These are phyloP conservation scores for Phalacrocorax carbo DNA, from an alignment of 2,113 vertebrate species.

Conservation along the genomic window DNA sequence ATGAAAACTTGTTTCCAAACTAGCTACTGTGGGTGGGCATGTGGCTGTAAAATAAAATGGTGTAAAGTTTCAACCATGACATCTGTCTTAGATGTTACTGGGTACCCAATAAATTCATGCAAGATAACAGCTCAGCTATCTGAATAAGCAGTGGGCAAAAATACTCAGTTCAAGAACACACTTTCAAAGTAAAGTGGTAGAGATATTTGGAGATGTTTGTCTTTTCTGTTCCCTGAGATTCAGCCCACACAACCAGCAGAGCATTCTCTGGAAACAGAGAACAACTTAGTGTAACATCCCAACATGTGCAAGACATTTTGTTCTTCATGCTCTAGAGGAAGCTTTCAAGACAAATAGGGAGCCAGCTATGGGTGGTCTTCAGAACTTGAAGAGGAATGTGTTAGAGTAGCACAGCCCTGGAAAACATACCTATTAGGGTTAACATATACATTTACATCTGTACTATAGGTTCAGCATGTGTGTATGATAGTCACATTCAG, in stretches of 20 bases:
- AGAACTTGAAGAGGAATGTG: slow-evolving; percentile 45
- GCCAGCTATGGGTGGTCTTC: slow-evolving; percentile 63
- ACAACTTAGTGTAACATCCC: slow-evolving; percentile 22
- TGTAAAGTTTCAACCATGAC: not conserved
- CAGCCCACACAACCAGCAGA: slow-evolving; percentile 3
- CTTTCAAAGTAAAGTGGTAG: not conserved
- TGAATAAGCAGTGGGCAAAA: not conserved
- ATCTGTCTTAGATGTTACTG: not conserved
- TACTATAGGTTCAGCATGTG: not conserved
- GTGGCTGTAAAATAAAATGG: not conserved
- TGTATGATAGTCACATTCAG: not conserved
- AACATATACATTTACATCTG: slow-evolving; percentile 12
- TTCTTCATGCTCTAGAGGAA: slow-evolving; percentile 35
- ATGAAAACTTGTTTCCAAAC: not conserved
- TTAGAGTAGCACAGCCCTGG: slow-evolving; percentile 32
- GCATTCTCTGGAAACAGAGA: slow-evolving; percentile 2
- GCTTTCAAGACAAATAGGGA: slow-evolving; percentile 48
- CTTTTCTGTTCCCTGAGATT: slow-evolving; percentile 11
- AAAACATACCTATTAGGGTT: slow-evolving; percentile 30
- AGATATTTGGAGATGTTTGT: slow-evolving; percentile 18
- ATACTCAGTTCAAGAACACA: not conserved
- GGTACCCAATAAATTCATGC: not conserved
- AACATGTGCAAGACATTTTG: slow-evolving; percentile 66
- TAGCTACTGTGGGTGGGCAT: not conserved
- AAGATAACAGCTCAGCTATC: slow-evolving; percentile 1